A percentile compares a stretch with the other conserved stretches of the same genome.
Evolutionary conservation across 2,113 vertebrate species (phyloP).

Genomic region (Silurus glanis): DNA sequence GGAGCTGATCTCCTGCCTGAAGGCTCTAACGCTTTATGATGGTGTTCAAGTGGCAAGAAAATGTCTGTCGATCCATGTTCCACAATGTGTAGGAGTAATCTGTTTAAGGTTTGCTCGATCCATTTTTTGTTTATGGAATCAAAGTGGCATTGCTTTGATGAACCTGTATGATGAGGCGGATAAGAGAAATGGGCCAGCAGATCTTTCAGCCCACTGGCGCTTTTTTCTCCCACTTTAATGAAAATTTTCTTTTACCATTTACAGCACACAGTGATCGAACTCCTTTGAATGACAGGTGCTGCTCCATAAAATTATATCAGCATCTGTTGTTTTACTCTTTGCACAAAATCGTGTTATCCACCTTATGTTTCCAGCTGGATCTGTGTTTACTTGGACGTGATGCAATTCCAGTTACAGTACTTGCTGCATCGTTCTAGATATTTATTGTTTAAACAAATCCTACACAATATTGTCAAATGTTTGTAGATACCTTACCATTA

Average conservation of each 20-base stretch:
- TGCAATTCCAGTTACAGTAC: not conserved
- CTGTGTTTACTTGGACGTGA: not conserved
- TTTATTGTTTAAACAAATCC: not conserved
- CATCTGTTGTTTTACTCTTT: not conserved
- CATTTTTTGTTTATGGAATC: not conserved
- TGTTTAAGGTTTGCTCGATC: not conserved
- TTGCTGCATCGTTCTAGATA: not conserved
- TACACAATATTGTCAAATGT: not conserved
- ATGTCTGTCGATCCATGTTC: conserved; percentile 8
- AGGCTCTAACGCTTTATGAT: conserved; percentile 1
- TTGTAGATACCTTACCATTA: not conserved
- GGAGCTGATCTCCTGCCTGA: not conserved
- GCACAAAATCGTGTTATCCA: not conserved
- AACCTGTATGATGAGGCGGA: not conserved
- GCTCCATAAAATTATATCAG: not conserved
- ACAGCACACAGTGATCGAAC: not conserved
- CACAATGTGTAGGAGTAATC: not conserved
- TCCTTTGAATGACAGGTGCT: not conserved
- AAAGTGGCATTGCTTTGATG: not conserved
- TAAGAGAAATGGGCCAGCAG: not conserved
- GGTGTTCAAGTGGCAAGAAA: conserved; percentile 21
- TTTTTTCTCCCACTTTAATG: not conserved
- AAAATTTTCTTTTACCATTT: not conserved
- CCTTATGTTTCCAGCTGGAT: not conserved
- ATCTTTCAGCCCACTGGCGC: not conserved